Base-by-base conservation (phyloP, 2,113 vertebrate species). In the Syngnathus scovelli region DNA sequence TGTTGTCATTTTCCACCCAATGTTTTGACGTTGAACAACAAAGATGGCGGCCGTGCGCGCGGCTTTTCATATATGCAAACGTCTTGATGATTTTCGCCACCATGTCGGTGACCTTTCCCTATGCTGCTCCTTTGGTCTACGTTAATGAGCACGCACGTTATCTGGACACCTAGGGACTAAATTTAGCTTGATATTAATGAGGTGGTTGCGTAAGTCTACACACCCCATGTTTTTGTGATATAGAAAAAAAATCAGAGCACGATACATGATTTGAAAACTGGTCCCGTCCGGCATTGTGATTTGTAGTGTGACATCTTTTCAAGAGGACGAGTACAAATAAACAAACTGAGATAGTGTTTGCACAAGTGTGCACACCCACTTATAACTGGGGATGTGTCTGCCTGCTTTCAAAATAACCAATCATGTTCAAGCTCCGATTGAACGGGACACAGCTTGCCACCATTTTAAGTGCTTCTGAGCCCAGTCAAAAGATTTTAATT, bases 1-100 rank as follows among this genome's bases (percentile, higher is more conserved):
- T 88, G 86, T 85, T 85, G 74, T 87, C 85, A 88, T 86, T 84
- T 83, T 85, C 78, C 75, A 19, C 18, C 61, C 66, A 52, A 68
- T 62, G 64, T 68, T 76, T 76, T 87, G 86, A 90, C 86, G 72
- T 76, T 79, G 80, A 80, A 76, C 72, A 73, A 74, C 79, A 83
- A 71, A 77, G 62, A 67, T 74, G 67, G 67, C 54, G 69, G 44
- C 70, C 65, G 70, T 55, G 52, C 56, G 63, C 71, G 19, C 78
- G 71, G 76, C 74, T 66, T 38, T 64, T 27, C 74, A 59, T 74
- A 68, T 36, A 67, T 36, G 37, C 39, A 58, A 39, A 54, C 54
- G 46, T 68, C 63, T 74, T 68, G 69, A 78, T 72, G 67, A 39
- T 52, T 58, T 65, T 67, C 70, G 72, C 72, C 41, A 78, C 79